Evolutionary conservation across 2,888 invertebrate genomes (phyloP).

Genomic region (Acanthosepion pharaonis): DNA sequence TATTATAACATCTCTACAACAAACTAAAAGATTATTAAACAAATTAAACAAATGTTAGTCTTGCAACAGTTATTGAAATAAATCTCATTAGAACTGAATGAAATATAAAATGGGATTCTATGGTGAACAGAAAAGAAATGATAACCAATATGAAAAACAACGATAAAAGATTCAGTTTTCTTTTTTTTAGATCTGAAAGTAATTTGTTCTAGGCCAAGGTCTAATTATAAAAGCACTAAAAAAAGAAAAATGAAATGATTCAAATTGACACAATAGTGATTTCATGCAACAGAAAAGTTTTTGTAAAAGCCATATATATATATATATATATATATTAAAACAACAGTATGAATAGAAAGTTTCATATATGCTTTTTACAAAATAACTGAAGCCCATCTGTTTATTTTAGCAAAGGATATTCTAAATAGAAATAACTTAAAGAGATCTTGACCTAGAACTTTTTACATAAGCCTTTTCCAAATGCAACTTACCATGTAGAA

Average conservation of each 20-base stretch:
- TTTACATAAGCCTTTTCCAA: background rate
- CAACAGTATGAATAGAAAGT: too few relatives aligned
- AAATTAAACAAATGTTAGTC: too few relatives aligned
- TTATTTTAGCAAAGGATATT: background rate
- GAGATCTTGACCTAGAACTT: background rate
- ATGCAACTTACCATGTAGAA: background rate
- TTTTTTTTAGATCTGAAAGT: background rate
- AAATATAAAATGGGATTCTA: too few relatives aligned
- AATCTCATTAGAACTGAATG: too few relatives aligned
- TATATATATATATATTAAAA: background rate
- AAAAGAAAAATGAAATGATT: background rate
- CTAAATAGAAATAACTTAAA: background rate
- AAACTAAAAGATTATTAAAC: too few relatives aligned
- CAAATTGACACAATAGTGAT: background rate
- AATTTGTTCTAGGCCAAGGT: slow-evolving; percentile 15
- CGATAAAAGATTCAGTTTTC: too few relatives aligned
- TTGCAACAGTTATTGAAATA: too few relatives aligned
- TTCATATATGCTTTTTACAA: background rate
- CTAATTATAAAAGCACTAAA: background rate
- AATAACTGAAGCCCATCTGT: background rate
- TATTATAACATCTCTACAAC: too few relatives aligned
- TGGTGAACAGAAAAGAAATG: too few relatives aligned
- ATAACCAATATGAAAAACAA: too few relatives aligned
- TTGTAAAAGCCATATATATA: background rate
- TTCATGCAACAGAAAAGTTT: background rate